Conservation (phyloP, 2,797 vertebrate genomes). For the Amniataba percoides region DNA sequence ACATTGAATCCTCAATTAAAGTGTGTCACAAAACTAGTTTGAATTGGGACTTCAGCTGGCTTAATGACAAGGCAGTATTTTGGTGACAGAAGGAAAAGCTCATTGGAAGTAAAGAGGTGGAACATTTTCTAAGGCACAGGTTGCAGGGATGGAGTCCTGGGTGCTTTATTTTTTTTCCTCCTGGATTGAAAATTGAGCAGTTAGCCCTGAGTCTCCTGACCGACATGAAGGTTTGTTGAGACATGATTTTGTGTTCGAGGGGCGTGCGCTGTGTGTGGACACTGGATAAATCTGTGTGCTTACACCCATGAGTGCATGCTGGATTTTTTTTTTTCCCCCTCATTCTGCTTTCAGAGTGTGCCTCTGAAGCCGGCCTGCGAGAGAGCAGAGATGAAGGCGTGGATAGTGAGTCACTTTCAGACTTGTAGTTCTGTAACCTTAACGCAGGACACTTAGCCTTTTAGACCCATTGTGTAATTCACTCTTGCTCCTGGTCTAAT, state of each 20-base stretch:
- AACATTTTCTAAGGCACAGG: constrained; percentile 74
- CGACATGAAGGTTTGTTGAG: constrained; percentile 46
- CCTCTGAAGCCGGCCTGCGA: constrained; percentile 37
- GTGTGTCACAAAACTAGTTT: constrained; percentile 83
- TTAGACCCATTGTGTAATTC: constrained; percentile 59
- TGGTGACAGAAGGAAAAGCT: constrained; percentile 74
- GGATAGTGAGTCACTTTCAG: constrained; percentile 47
- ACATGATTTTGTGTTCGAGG: constrained; percentile 43
- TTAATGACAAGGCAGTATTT: constrained; percentile 81
- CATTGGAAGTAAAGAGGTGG: constrained; percentile 78
- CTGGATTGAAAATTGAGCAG: constrained; percentile 61
- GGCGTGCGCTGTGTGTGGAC: not conserved
- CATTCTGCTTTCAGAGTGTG: constrained; percentile 9
- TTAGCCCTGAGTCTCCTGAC: constrained; percentile 57
- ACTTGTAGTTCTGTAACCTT: constrained; percentile 38
- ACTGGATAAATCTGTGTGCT: constrained; percentile 6
- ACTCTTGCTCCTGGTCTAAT: constrained; percentile 60
- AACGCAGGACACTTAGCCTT: constrained; percentile 46
- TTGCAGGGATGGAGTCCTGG: constrained; percentile 65
- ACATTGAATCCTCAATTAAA: constrained; percentile 87
- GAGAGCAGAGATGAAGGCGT: constrained; percentile 44
- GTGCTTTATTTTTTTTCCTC: constrained; percentile 52
- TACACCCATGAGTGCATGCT: constrained; percentile 9
- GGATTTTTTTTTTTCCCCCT: constrained; percentile 14
- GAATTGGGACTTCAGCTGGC: constrained; percentile 83